phyloP scores from a whole-genome alignment of 2,888 invertebrate genomes.

The Zonitis immaculata region DNA sequence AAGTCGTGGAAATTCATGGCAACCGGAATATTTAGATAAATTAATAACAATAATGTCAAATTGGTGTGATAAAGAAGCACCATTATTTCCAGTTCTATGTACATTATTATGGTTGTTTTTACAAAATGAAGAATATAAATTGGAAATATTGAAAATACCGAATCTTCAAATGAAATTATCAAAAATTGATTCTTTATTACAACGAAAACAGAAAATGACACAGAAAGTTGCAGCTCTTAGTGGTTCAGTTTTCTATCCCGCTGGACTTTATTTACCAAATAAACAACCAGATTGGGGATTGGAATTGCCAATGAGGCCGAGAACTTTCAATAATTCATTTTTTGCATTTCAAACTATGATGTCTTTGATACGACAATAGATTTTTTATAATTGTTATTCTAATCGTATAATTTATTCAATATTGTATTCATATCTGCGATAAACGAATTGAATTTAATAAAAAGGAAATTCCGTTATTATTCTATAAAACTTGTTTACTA shows the following conservation, averaged over 20 bases:
- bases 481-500: background rate
- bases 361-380: background rate
- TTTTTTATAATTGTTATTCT: background rate
- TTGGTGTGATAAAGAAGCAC: slow-evolving; percentile 63
- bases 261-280: slow-evolving; percentile 32
- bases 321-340: slow-evolving; percentile 39
- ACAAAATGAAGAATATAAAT: slow-evolving; percentile 51
- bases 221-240: slow-evolving; percentile 21
- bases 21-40: slow-evolving; percentile 56
- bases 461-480: background rate
- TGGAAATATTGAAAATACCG: slow-evolving; percentile 41
- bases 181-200: slow-evolving; percentile 35
- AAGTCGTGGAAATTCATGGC: slow-evolving; percentile 59
- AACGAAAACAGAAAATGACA: slow-evolving; percentile 42
- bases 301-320: slow-evolving; percentile 36
- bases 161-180: slow-evolving; percentile 32
- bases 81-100: slow-evolving; percentile 59
- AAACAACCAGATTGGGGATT: slow-evolving; percentile 43
- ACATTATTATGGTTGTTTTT: slow-evolving; percentile 65
- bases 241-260: slow-evolving; percentile 29
- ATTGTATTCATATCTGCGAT: background rate
- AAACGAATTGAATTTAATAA: background rate
- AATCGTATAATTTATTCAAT: background rate
- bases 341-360: slow-evolving; percentile 34
- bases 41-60: slow-evolving; percentile 62